These are phyloP conservation scores for Channallabes apus DNA, from an alignment of 2,797 vertebrate species.

Conservation along the genomic window DNA sequence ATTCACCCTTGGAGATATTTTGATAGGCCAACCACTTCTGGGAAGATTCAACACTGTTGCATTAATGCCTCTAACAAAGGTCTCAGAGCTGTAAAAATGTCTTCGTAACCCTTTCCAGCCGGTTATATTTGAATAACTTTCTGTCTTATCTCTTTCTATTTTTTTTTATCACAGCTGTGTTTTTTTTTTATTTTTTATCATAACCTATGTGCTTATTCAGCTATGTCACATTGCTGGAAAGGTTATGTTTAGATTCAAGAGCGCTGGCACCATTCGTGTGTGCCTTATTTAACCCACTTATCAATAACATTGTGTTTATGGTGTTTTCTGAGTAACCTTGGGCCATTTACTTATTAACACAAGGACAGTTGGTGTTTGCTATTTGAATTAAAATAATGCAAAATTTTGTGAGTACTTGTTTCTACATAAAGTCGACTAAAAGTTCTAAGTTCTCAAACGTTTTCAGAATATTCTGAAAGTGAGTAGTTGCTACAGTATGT, in stretches of 20 bases:
- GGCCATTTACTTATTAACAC: no score
- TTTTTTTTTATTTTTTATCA: background rate
- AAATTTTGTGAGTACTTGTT: background rate
- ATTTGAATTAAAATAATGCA: background rate
- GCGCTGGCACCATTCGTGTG: no score
- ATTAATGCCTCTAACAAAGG: background rate
- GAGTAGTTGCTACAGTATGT: background rate
- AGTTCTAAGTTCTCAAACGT: background rate
- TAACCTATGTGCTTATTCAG: background rate
- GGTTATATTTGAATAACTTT: background rate
- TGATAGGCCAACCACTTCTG: background rate
- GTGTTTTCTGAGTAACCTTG: no score
- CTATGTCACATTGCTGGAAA: background rate
- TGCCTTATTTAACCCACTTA: background rate
- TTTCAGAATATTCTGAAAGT: background rate
- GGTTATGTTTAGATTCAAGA: background rate
- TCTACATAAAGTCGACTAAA: background rate
- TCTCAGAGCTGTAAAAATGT: background rate
- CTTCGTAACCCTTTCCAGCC: background rate
- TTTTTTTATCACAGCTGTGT: background rate
- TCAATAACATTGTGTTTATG: background rate
- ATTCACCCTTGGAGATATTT: background rate
- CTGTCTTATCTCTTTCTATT: background rate
- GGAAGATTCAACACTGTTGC: background rate
- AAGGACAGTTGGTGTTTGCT: no score